Evolutionary conservation across 2,797 vertebrate genomes (phyloP), one percentile per base, ranked within the genome.

Genomic region (Malacoraja senta): DNA sequence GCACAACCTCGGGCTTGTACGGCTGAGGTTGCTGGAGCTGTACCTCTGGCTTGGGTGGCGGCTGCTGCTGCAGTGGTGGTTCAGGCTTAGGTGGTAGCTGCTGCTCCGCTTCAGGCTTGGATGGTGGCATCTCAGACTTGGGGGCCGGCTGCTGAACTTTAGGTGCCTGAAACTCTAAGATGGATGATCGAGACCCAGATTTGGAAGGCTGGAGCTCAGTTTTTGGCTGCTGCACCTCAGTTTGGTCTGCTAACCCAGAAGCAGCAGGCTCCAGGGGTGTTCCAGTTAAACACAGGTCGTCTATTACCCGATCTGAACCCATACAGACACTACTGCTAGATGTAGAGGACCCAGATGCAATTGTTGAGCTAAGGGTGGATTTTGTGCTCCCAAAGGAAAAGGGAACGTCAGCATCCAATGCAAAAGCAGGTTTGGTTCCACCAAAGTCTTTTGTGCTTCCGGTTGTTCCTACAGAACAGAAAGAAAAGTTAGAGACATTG

Each of bases 371-470:
- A 58, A 88, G 91, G 1, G 95, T 13, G 10, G 96, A 90, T 35
- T 97, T 97, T 9, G 96, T 68, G 38, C 94, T 93, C 10, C 94
- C 95, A 4, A 97, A 95, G 35, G 96, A 94, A 94, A 98, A 96
- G 0, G 97, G 84, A 84, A 95, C 95, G 19, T 98, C 98, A 0
- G 95, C 94, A 63, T 94, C 77, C 0, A 94, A 26, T 92, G 96
- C 97, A 53, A 97, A 97, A 0, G 95, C 38, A 91, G 95, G 90
- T 94, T 97, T 98, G 93, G 93, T 95, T 0, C 93, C 95, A 9
- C 94, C 93, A 68, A 98, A 97, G 0, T 98, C 98, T 93, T 98
- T 98, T 1, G 93, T 96, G 84, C 95, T 63, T 6, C 94, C 90
- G 93, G 95, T n/a, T 95, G 94, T 6, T 7, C 93, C 96, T 95